These are phyloP conservation scores for Tapirus terrestris DNA, from an alignment of 2,113 vertebrate genomes.

Conservation along the genomic window DNA sequence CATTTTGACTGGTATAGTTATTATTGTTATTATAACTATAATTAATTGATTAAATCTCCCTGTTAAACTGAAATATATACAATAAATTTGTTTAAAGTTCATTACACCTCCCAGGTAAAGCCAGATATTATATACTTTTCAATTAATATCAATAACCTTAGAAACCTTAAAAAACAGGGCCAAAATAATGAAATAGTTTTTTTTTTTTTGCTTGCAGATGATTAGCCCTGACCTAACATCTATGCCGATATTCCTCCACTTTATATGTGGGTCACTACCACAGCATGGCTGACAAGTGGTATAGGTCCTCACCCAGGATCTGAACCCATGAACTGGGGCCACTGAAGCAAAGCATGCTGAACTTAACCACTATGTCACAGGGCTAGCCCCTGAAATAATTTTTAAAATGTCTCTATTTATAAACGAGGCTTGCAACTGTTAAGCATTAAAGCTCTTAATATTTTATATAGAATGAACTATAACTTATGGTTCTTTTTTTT, in stretches of 20 bases:
- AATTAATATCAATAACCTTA: not conserved
- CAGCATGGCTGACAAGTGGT: no score
- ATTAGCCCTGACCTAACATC: no score
- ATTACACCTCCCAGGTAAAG: not conserved
- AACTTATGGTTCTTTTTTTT: not conserved
- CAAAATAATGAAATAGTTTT: conserved; percentile 6
- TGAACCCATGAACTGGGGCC: no score
- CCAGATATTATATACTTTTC: not conserved
- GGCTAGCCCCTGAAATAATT: not conserved
- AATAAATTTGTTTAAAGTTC: not conserved
- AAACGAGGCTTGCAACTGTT: not conserved
- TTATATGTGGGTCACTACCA: no score
- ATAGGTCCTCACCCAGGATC: no score
- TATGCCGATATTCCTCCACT: no score
- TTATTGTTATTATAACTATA: not conserved
- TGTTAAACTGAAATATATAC: not conserved
- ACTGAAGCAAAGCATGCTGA: no score
- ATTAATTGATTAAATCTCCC: not conserved
- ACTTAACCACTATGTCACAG: no score
- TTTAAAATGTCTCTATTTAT: not conserved
- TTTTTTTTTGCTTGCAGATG: no score
- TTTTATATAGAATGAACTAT: not conserved
- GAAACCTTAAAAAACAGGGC: not conserved
- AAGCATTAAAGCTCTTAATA: not conserved
- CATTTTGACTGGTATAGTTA: not conserved